phyloP scores from a whole-genome alignment of 2,888 invertebrate species.

The Pristionchus maxplancki region DNA sequence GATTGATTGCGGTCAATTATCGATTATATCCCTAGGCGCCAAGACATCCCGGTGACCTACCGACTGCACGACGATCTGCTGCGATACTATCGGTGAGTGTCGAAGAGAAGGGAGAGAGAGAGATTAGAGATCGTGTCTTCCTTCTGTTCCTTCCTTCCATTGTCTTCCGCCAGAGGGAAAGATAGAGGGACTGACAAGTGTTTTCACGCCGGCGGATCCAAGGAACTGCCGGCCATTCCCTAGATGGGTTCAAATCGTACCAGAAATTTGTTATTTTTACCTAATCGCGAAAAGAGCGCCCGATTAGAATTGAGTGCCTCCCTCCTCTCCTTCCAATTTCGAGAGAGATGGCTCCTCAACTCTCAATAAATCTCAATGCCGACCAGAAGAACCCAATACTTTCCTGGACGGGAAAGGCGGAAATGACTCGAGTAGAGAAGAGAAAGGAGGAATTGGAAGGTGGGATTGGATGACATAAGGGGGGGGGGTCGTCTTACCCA shows the following conservation, averaged over 20 bases:
- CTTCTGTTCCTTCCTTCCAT: not conserved
- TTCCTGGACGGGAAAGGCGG: not conserved
- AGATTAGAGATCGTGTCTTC: not conserved
- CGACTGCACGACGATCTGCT: conserved; percentile 75
- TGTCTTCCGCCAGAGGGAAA: conserved; percentile 24
- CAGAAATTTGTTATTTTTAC: too few relatives aligned
- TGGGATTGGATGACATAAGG: conserved; percentile 23
- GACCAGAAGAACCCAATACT: conserved; percentile 16
- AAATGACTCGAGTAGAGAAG: conserved; percentile 37
- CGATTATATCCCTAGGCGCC: conserved; percentile 62
- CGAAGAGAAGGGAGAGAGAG: not conserved
- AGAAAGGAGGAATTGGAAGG: not conserved
- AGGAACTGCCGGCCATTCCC: not conserved
- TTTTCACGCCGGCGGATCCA: not conserved
- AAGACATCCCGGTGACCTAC: conserved; percentile 76
- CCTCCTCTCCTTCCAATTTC: conserved; percentile 3
- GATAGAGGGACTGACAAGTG: conserved; percentile 7
- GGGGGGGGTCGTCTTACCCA: not conserved
- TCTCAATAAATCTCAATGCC: not conserved
- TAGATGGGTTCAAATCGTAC: too few relatives aligned
- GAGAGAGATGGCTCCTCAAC: not conserved
- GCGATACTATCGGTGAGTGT: conserved; percentile 66
- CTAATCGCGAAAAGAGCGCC: too few relatives aligned
- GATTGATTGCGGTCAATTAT: not conserved
- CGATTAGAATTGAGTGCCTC: not conserved